Evolutionary conservation across 2,113 vertebrate species (phyloP), one percentile per base, ranked within the genome.

Genomic region (Sander vitreus): DNA sequence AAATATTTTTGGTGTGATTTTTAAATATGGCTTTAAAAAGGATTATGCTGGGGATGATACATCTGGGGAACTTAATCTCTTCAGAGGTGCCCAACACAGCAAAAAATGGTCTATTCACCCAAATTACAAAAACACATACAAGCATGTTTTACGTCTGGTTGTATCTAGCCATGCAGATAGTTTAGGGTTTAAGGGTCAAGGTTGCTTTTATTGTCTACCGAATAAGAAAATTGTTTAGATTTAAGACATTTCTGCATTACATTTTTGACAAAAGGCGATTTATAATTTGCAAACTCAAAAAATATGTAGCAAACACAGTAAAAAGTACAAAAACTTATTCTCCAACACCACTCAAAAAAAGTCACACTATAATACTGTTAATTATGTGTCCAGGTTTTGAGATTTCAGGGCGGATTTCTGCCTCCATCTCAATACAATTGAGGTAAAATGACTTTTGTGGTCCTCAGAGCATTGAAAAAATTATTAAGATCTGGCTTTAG

Each of bases 21-120:
- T 91, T 93, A 92, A 94, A 89, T 94, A 91, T 85, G 84, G 87
- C 67, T 88, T 84, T 33, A 64, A 73, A 71, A 75, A 63, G 78
- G 85, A 93, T 93, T 92, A 92, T 84, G 79, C 80, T 54, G 66
- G 70, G 36, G 70, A 83, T 86, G 84, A 88, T 85, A 50, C 69
- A 80, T 88, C 7, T 7, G 48, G 83, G 81, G 58, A 25, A 36
- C 78, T 80, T 89, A 11, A 85, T 83, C 82, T 84, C 69, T 71
- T 67, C 55, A 36, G 59, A 45, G 70, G 65, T 50, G 54, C 14
- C 54, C 59, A 64, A 33, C 60, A 12, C 60, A 27, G 43, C 6
- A 45, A 53, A 19, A 33, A 18, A 68, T 4, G 10, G 21, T 51
- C 45, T 23, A 0, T 51, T 73, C 65, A 45, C 8, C 7, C 1